Conservation (phyloP, 2,797 vertebrate species). For the Eulemur mongoz region DNA sequence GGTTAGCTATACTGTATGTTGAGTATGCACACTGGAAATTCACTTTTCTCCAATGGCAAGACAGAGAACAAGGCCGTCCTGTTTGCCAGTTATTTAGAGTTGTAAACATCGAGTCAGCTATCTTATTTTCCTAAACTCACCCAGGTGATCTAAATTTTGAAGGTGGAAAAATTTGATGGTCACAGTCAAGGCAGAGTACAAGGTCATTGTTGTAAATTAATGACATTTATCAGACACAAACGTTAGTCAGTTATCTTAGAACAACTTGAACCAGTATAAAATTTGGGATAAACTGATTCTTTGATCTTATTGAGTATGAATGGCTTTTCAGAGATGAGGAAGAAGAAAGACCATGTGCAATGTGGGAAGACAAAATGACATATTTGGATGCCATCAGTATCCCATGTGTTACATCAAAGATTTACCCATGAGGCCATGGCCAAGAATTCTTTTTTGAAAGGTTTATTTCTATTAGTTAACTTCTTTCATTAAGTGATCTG, state of each 20-base stretch:
- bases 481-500: slow-evolving; percentile 24
- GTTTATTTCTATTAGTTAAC: slow-evolving; percentile 37
- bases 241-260: slow-evolving; percentile 23
- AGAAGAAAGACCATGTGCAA: neutral
- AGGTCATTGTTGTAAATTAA: neutral
- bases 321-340: neutral
- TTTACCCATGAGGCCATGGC: slow-evolving; percentile 47
- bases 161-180: neutral
- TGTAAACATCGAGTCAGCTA: slow-evolving; percentile 18
- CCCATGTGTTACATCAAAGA: slow-evolving; percentile 44
- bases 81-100: slow-evolving; percentile 52
- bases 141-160: neutral
- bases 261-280: slow-evolving; percentile 42
- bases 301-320: neutral
- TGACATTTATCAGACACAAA: neutral
- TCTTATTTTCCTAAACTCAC: slow-evolving; percentile 36
- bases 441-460: slow-evolving; percentile 54
- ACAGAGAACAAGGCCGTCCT: slow-evolving; percentile 13
- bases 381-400: neutral
- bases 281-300: neutral
- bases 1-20: slow-evolving; percentile 52
- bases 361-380: neutral
- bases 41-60: slow-evolving; percentile 14
- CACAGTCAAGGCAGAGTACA: neutral
- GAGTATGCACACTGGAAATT: slow-evolving; percentile 62